Evolutionary conservation across 2,888 invertebrate species (phyloP), one percentile per base, ranked within the genome.

Genomic region (Sinelater perroti): DNA sequence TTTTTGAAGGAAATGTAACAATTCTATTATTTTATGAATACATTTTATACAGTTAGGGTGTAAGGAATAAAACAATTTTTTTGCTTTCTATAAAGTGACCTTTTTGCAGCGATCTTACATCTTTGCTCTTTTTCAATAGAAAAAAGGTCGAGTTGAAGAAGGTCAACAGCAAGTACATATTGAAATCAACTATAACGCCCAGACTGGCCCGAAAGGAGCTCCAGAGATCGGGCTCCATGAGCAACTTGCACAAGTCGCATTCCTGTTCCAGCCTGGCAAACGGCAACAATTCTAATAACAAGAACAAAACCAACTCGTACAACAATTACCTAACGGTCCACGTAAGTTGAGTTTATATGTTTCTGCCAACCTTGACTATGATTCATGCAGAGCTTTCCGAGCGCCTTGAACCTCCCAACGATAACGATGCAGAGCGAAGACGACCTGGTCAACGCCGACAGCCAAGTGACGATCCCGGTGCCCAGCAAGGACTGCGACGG

Each of bases 101-200:
- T n/a, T n/a, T n/a, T n/a, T n/a, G n/a, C n/a, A n/a, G n/a, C n/a
- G n/a, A n/a, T n/a, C n/a, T n/a, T n/a, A n/a, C n/a, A n/a, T n/a
- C n/a, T n/a, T n/a, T n/a, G n/a, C n/a, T n/a, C n/a, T n/a, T n/a
- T n/a, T n/a, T n/a, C n/a, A n/a, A 5, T n/a, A 72, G 88, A 76
- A 87, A 87, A 79, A 85, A 83, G 63, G 88, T 89, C 0, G 87
- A 81, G 57, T 70, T 89, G 64, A 88, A 88, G 74, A 88, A 89
- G 75, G 87, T 88, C 18, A 91, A 87, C 75, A 91, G 91, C 74
- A 91, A 90, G 72, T 89, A 93, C 70, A 93, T 93, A 50, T 76
- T 93, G 18, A 91, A 90, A 79, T 90, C 91, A 33, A 91, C 93
- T 0, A 73, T 93, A 58, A 93, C 93, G 0, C 93, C 93, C 3